Evolutionary conservation across 2,797 vertebrate species (phyloP).

Genomic region (Phalanger gymnotis): DNA sequence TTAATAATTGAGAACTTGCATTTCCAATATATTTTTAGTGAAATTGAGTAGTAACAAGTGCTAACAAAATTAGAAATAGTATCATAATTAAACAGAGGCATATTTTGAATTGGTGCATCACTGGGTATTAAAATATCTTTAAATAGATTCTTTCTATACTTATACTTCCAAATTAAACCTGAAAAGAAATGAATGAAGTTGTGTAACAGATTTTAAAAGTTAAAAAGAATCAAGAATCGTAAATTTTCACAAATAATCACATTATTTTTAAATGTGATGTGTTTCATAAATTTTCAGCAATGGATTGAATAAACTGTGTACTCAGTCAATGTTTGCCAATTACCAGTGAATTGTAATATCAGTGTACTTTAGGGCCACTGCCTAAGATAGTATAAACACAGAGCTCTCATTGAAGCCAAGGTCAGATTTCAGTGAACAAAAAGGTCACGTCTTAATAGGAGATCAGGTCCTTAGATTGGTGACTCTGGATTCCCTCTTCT

Average conservation of each 20-base stretch:
- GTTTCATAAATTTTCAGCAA: conserved; percentile 37
- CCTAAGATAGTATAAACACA: not conserved
- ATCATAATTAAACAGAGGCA: conserved; percentile 70
- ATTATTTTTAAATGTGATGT: conserved; percentile 32
- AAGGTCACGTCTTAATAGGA: conserved; percentile 52
- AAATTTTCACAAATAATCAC: conserved; percentile 7
- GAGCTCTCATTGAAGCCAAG: not conserved
- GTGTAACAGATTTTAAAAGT: conserved; percentile 41
- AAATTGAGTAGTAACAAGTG: conserved; percentile 73
- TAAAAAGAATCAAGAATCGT: conserved; percentile 40
- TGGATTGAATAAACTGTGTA: not conserved
- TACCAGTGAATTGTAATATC: not conserved
- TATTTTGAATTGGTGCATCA: conserved; percentile 71
- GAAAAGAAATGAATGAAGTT: conserved; percentile 59
- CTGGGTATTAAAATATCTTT: conserved; percentile 61
- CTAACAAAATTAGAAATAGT: conserved; percentile 68
- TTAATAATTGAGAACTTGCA: conserved; percentile 81
- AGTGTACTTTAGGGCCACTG: not conserved
- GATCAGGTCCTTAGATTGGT: conserved; percentile 41
- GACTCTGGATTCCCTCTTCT: conserved; percentile 61
- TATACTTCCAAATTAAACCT: conserved; percentile 60
- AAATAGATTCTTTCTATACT: conserved; percentile 63
- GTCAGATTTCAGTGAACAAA: conserved; percentile 49
- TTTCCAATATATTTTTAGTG: conserved; percentile 70
- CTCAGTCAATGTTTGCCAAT: conserved; percentile 13